Evolutionary conservation across 1,140 invertebrate species (phyloP), one percentile per base, ranked within the genome.

Genomic region (Zaprionus capensis): DNA sequence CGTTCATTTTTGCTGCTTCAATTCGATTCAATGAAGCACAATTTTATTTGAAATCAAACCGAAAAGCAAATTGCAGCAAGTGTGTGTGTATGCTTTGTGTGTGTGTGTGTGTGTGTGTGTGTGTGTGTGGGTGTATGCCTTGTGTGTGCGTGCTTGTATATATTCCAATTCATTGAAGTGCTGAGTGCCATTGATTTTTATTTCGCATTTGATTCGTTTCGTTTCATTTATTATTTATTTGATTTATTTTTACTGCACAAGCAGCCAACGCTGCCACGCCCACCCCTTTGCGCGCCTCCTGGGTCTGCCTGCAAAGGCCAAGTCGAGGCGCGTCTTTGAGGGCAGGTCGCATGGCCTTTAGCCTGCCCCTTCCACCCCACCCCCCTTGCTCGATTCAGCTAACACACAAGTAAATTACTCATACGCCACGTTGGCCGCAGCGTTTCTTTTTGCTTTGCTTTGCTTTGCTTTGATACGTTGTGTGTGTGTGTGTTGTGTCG

Each of bases 141-240:
- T 63, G 6, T 66, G 28, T 69, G 28, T 75, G 28, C 44, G 31
- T 55, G 11, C 38, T 28, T 58, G 58, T 70, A 36, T 78, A 57
- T 81, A 81, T 83, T 78, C 62, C 84, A 80, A 88, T 80, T 87
- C 84, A 88, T 87, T 88, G 62, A 84, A 87, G 84, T 87, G 81
- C 68, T 78, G 84, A 87, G 84, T 81, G 81, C 74, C 84, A 88
- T 88, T 87, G 84, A 88, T 87, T 87, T 87, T 88, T 87, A 87
- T 87, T 88, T 81, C 84, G 74, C 84, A 87, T 88, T 87, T 87
- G 74, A 87, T 87, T 87, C 84, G 84, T 79, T 84, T 87, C 84
- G 84, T 88, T 88, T 87, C 84, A 88, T 79, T 88, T 87, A 88
- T 87, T 87, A 87, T 87, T 87, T 88, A 87, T 87, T 88, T 87